Conservation (phyloP, 2,113 vertebrate species). For the Prunella fulvescens region DNA sequence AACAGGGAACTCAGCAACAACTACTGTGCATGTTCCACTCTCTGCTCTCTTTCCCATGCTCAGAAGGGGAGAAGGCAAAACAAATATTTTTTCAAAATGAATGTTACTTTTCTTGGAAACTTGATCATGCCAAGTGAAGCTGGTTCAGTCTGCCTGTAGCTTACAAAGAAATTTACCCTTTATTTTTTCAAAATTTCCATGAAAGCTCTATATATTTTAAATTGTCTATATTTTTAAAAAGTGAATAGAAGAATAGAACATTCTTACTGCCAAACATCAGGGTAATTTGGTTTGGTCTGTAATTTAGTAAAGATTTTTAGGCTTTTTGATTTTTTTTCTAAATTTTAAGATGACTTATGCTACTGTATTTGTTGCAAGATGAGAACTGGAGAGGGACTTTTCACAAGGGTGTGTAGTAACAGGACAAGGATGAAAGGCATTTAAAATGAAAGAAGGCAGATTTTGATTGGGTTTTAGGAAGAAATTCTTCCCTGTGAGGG, state of each 20-base stretch:
- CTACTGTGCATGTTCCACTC: background rate
- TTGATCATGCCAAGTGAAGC: background rate
- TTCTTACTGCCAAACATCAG: background rate
- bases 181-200: background rate
- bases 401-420: accelerated
- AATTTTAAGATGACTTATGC: background rate
- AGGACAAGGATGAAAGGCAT: background rate
- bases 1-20: background rate
- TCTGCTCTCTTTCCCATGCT: background rate
- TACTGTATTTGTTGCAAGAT: background rate
- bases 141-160: background rate
- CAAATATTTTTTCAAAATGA: background rate
- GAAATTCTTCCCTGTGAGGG: background rate
- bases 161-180: background rate
- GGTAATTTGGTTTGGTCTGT: background rate
- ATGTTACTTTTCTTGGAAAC: background rate
- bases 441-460: background rate
- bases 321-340: background rate
- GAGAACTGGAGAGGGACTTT: background rate
- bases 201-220: background rate
- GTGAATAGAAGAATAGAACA: background rate
- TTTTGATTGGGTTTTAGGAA: background rate
- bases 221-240: background rate
- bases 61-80: background rate
- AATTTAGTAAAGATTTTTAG: background rate